A percentile compares a stretch with the other conserved stretches of the same genome.
Conservation (phyloP, 2,113 vertebrate species). For the Ageneiosus marmoratus region DNA sequence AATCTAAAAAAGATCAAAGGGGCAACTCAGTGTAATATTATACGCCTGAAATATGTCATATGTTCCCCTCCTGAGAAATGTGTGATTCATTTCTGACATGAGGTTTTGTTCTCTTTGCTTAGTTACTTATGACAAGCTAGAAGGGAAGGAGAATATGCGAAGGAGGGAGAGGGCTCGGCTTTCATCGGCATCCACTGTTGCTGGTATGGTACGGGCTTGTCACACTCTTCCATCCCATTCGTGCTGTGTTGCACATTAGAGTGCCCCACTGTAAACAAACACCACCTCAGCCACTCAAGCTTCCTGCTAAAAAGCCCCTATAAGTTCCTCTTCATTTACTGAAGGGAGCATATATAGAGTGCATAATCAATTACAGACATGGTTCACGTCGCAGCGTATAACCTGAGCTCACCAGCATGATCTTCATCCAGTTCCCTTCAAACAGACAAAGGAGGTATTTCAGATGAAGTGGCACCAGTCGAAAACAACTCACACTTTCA, state of each 20-base stretch:
- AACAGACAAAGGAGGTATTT: constrained; percentile 64
- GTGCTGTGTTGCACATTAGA: constrained; percentile 31
- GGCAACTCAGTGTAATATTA: background rate
- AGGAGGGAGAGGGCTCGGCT: constrained; percentile 27
- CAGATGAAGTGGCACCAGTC: constrained; percentile 59
- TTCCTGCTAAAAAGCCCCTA: constrained; percentile 51
- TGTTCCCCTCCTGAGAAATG: no score
- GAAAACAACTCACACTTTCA: constrained; percentile 75
- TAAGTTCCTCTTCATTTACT: constrained; percentile 61
- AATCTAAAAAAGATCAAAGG: background rate
- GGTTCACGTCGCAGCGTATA: constrained; percentile 65
- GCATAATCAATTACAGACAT: constrained; percentile 73
- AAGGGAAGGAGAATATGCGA: constrained; percentile 19
- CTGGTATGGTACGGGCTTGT: constrained; percentile 63
- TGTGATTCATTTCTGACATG: background rate
- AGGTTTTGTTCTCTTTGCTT: background rate
- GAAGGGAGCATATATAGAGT: constrained; percentile 35
- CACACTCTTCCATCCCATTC: constrained; percentile 50
- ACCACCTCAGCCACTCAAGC: constrained; percentile 53
- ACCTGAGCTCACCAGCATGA: constrained; percentile 58
- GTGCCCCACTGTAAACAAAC: constrained; percentile 64
- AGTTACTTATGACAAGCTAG: constrained; percentile 36
- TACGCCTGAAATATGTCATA: background rate
- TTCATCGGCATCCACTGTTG: constrained; percentile 55
- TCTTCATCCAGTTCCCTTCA: constrained; percentile 57